These are phyloP conservation scores for Hirtodrosophila alboralis DNA, from an alignment of 2,888 invertebrate genomes.

Conservation along the genomic window DNA sequence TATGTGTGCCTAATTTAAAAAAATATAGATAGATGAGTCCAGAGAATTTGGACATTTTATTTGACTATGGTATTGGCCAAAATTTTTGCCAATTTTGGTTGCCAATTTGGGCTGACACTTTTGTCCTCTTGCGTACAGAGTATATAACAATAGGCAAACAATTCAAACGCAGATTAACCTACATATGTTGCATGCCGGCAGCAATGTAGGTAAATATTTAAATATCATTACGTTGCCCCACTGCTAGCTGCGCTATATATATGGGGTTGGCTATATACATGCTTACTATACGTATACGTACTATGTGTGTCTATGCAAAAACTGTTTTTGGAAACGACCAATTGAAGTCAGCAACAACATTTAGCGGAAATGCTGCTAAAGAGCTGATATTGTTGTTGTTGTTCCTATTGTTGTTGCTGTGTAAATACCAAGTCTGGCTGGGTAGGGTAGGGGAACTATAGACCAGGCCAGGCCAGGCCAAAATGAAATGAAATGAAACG, in stretches of 20 bases:
- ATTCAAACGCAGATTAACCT: conserved; percentile 74
- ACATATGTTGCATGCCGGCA: conserved; percentile 64
- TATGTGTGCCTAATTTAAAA: too few species aligned
- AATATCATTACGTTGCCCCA: conserved; percentile 73
- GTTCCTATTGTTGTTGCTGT: conserved; percentile 34
- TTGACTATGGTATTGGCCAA: too few species aligned
- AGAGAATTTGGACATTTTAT: too few species aligned
- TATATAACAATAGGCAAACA: conserved; percentile 60
- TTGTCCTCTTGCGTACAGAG: too few species aligned
- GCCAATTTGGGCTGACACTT: too few species aligned
- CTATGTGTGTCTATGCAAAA: conserved; percentile 33
- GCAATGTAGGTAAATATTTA: conserved; percentile 76
- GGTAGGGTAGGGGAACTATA: neutral
- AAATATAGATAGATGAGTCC: too few species aligned
- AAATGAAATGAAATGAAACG: conserved; percentile 66
- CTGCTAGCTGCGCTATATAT: too few species aligned
- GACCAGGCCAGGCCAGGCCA: conserved; percentile 4
- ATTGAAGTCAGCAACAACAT: conserved; percentile 39
- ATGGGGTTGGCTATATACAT: conserved; percentile 13
- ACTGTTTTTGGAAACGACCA: conserved; percentile 46
- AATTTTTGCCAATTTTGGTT: too few species aligned
- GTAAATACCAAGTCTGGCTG: conserved; percentile 53
- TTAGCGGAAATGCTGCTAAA: conserved; percentile 65
- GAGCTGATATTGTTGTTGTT: conserved; percentile 43
- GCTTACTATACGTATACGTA: conserved; percentile 1